Base-by-base conservation (phyloP, 1,140 invertebrate species). In the Megathymus violae region DNA sequence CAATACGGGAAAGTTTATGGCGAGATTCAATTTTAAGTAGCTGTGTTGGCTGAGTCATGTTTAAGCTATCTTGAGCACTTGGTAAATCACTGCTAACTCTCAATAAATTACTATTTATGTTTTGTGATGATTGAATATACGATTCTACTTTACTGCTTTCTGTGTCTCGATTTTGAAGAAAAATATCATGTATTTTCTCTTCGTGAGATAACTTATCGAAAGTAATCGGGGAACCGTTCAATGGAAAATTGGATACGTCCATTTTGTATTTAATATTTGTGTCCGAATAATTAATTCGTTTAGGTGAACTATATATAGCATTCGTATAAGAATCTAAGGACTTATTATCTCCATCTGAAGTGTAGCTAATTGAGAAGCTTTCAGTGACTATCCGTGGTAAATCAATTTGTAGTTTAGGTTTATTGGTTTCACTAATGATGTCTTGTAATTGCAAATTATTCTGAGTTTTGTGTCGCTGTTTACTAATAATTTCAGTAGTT, bases 331-430 rank as follows among this genome's bases (percentile, higher is more conserved):
- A 80, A 68, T 76, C 67, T 63, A 72, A 14, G 11, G 82, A 81
- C 54, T 73, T 76, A 48, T 74, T 77, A 15, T 81, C 72, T 51
- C 50, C 48, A 46, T 76, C 73, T 4, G 80, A 80, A 48, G 62
- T 63, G 5, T 59, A 69, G 43, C 58, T 58, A 22, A 46, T 40
- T 13, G 80, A 85, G 19, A 40, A 47, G 48, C 70, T 76, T 13
- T 77, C 65, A 31, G 25, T 66, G 9, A 48, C 64, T 46, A 80
- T 69, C 60, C 68, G 65, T 0, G 81, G 82, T 36, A 84, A 44
- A 51, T 77, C 71, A 16, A 84, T 75, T 36, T 75, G 76, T n/a
- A 84, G 48, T 65, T 78, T 78, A 19, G 67, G 60, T 47, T 78
- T 85, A 16, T 66, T 50, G 10, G 38, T 3, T 54, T 78, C 63